Percentiles rank a stretch among this genome's conserved stretches.
These are phyloP conservation scores for Diprion similis DNA, from an alignment of 1,140 invertebrate genomes.

Conservation along the genomic window DNA sequence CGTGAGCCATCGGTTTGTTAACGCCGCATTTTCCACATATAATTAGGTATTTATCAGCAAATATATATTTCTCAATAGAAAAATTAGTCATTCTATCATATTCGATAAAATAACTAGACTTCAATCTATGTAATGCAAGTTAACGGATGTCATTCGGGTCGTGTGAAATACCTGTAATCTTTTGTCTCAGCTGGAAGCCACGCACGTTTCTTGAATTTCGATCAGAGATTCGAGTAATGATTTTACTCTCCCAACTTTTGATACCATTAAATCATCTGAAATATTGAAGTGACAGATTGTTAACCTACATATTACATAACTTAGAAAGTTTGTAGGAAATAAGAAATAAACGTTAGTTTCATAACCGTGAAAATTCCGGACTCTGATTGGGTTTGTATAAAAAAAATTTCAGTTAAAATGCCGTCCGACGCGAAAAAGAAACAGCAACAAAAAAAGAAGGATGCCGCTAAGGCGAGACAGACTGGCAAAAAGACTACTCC, in stretches of 20 bases:
- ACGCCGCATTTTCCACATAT: constrained; percentile 39
- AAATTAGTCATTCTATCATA: not conserved
- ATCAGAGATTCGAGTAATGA: not conserved
- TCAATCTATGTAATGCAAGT: not conserved
- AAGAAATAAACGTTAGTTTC: not conserved
- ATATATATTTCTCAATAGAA: constrained; percentile 19
- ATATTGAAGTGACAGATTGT: not conserved
- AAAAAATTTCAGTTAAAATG: constrained; percentile 66
- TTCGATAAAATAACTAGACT: constrained; percentile 11
- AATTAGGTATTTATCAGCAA: constrained; percentile 35
- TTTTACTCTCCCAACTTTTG: not conserved
- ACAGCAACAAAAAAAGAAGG: constrained; percentile 96
- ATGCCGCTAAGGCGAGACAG: constrained; percentile 83
- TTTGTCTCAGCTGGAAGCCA: constrained; percentile 12
- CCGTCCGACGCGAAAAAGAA: constrained; percentile 98
- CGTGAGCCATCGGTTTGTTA: constrained; percentile 37
- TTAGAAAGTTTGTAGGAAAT: not conserved
- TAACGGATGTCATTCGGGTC: not conserved
- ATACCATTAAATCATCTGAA: not conserved
- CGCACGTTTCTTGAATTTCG: not conserved
- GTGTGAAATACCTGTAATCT: not conserved
- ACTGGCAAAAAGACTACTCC: constrained; percentile 69
- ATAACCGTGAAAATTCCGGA: not conserved
- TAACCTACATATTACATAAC: constrained; percentile 10
- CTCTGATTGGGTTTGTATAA: not conserved